A percentile compares a stretch with the other conserved stretches of the same genome.
phyloP scores from a whole-genome alignment of 2,113 vertebrate genomes.

The Tretioscincus oriximinensis region DNA sequence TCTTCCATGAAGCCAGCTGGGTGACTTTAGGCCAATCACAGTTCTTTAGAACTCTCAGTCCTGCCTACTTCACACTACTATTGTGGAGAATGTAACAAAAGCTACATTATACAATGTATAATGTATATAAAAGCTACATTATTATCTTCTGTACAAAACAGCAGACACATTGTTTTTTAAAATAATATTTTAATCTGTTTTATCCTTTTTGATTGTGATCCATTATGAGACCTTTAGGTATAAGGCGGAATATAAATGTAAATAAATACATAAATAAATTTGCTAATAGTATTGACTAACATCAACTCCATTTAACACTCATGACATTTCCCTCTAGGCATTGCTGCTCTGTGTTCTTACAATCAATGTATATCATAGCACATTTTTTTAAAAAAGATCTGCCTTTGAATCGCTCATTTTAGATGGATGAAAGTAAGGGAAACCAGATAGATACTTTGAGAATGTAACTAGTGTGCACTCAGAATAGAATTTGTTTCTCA shows the following conservation, averaged over 20 bases:
- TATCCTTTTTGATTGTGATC: too few relatives aligned
- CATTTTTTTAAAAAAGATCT: slow-evolving; percentile 45
- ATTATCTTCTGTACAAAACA: slow-evolving; percentile 34
- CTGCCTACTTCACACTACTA: too few relatives aligned
- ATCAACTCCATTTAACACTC: slow-evolving; percentile 57
- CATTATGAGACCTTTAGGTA: too few relatives aligned
- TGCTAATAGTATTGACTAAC: slow-evolving; percentile 50
- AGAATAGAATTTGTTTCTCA: slow-evolving; percentile 13
- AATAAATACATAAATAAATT: slow-evolving; percentile 25
- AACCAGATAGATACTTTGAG: slow-evolving; percentile 23
- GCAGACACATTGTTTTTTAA: slow-evolving; percentile 15
- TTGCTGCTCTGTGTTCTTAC: slow-evolving; percentile 41
- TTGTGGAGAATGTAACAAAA: too few relatives aligned
- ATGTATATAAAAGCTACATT: too few relatives aligned
- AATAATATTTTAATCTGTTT: slow-evolving; percentile 19
- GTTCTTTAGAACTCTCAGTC: too few relatives aligned
- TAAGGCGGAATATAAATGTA: too few relatives aligned
- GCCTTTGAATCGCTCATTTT: slow-evolving; percentile 54
- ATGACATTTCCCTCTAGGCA: slow-evolving; percentile 41
- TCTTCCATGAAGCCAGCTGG: too few relatives aligned
- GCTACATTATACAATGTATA: background rate
- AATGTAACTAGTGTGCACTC: slow-evolving; percentile 33
- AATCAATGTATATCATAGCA: slow-evolving; percentile 47
- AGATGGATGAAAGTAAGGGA: slow-evolving; percentile 43
- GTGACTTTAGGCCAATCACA: too few relatives aligned